Evolutionary conservation across 2,888 invertebrate genomes (phyloP).

Genomic region (Acanthopleura granulata): DNA sequence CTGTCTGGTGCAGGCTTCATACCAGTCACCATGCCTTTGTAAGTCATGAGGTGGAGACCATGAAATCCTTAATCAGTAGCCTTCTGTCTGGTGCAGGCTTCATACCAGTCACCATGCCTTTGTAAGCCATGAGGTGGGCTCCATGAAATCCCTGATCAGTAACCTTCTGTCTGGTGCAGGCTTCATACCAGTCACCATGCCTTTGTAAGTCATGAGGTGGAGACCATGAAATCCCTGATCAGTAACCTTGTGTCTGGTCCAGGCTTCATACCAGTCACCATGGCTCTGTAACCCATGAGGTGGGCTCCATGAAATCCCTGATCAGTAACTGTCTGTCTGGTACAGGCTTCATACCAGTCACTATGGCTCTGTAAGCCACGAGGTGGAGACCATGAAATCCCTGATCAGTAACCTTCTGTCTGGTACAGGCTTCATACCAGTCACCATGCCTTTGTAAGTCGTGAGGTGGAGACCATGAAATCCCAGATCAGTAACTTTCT

Average conservation of each 20-base stretch:
- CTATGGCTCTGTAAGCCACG: slow-evolving; percentile 45
- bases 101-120: slow-evolving; percentile 40
- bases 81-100: slow-evolving; percentile 73
- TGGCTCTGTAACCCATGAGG: slow-evolving; percentile 40
- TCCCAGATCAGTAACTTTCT: slow-evolving; percentile 77
- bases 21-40: slow-evolving; percentile 46
- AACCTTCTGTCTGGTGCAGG: slow-evolving; percentile 76
- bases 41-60: slow-evolving; percentile 25
- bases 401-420: slow-evolving; percentile 79
- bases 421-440: slow-evolving; percentile 59
- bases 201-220: slow-evolving; percentile 41
- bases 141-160: slow-evolving; percentile 72
- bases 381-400: slow-evolving; percentile 18
- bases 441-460: slow-evolving; percentile 49
- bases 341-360: slow-evolving; percentile 31
- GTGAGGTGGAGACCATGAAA: too few species aligned
- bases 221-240: slow-evolving; percentile 68
- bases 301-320: slow-evolving; percentile 55
- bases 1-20: slow-evolving; percentile 72
- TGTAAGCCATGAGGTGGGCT: slow-evolving; percentile 35
- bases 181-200: slow-evolving; percentile 35
- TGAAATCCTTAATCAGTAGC: slow-evolving; percentile 74
- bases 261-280: slow-evolving; percentile 31
- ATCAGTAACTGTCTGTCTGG: slow-evolving; percentile 79
- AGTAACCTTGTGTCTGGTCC: slow-evolving; percentile 77